Conservation (phyloP, 2,797 vertebrate genomes). For the Dendrocincla fuliginosa region DNA sequence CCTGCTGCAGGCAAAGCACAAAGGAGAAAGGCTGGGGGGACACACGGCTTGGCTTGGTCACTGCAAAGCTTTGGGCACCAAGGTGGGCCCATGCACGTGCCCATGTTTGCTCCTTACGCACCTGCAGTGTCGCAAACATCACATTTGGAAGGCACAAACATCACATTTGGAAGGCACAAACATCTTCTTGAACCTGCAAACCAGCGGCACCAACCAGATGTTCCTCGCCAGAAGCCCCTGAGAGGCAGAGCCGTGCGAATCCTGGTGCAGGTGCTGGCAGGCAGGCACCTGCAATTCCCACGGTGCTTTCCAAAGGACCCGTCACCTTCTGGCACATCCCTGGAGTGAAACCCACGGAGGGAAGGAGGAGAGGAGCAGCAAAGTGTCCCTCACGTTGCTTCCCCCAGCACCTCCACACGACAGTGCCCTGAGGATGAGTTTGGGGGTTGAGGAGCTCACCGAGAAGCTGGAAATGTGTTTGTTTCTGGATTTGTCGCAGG, state of each 20-base stretch:
- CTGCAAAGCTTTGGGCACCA: neutral
- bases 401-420: neutral
- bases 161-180: fast-evolving
- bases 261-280: fast-evolving
- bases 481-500: fast-evolving
- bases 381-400: fast-evolving
- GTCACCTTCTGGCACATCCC: neutral
- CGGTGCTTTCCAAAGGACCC: neutral
- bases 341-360: neutral
- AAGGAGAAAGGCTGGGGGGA: neutral
- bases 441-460: neutral
- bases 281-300: fast-evolving
- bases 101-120: fast-evolving
- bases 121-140: neutral
- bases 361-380: neutral
- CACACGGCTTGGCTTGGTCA: fast-evolving
- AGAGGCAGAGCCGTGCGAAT: fast-evolving
- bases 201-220: fast-evolving
- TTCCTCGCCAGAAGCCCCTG: neutral
- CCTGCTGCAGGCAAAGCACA: fast-evolving
- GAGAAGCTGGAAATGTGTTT: neutral
- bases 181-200: neutral
- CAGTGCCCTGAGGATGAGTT: fast-evolving
- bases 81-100: fast-evolving
- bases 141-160: fast-evolving